Evolutionary conservation across 1,140 invertebrate genomes (phyloP), one percentile per base, ranked within the genome.

Genomic region (Brachionus sp.): DNA sequence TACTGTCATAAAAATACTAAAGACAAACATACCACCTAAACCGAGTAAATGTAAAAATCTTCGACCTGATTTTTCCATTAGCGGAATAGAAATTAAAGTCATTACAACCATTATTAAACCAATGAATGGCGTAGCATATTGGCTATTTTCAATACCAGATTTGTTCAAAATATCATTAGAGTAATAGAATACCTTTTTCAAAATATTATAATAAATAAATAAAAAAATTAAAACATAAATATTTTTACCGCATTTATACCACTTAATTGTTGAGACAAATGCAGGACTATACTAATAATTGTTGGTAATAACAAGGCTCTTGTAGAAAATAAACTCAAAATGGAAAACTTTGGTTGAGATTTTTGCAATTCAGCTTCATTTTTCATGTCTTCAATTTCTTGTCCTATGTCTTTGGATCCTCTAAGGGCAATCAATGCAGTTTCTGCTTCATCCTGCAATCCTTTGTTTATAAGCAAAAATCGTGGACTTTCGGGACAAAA

Each of bases 401-500:
- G 85, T 33, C 84, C 82, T 6, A 87, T 84, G 83, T 87, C 84
- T 13, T 78, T 29, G 9, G 85, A 84, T 13, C 83, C 75, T 73
- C 87, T 78, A 35, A 87, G 12, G 12, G 7, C 7, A 3, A 23
- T 7, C 6, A 78, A 86, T 92, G 92, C 92, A 88, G 93, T 93
- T 86, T 95, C 91, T 53, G 95, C 95, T 88, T 95, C 94, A 86
- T 95, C 94, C 88, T 96, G 94, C 92, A 94, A 94, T 89, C 95
- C 93, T 88, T 94, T 94, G 68, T 94, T 96, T 85, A 98, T 94
- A 86, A 97, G 93, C 88, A 98, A 91, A 91, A 92, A 93, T 87
- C 94, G 91, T 64, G 95, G 95, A 84, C 94, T 95, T 90, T 98
- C 96, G 25, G 95, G 95, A 90, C 95, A 97, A 86, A 96, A 92